Percentiles rank a stretch among this genome's conserved stretches.
Conservation (phyloP, 1,140 invertebrate species). For the Laupala kohalensis region DNA sequence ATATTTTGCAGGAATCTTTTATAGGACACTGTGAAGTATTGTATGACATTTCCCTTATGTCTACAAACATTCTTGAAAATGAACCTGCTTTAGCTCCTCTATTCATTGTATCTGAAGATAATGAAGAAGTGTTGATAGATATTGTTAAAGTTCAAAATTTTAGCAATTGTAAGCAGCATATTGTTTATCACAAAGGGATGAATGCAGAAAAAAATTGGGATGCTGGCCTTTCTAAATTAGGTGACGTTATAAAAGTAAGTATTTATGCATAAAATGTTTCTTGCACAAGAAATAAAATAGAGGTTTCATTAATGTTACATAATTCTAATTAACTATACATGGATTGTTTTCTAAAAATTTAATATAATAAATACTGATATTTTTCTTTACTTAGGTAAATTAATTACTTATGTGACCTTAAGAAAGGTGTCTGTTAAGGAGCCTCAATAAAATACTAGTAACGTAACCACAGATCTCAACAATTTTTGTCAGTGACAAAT, state of each 20-base stretch:
- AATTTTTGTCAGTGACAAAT: too few relatives aligned
- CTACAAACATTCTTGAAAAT: background rate
- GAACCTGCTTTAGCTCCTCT: background rate
- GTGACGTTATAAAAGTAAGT: background rate
- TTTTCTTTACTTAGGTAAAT: too few relatives aligned
- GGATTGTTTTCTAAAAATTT: too few relatives aligned
- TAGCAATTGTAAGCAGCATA: background rate
- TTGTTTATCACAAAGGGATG: background rate
- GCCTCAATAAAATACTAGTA: too few relatives aligned
- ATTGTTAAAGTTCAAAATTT: background rate
- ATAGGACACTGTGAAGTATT: background rate
- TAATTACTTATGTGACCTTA: too few relatives aligned
- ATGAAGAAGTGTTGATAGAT: background rate
- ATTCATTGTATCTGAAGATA: background rate
- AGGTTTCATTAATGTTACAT: too few relatives aligned
- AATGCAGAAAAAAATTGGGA: background rate
- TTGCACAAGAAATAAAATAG: too few relatives aligned
- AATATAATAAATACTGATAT: too few relatives aligned
- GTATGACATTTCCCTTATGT: background rate
- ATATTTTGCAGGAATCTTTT: background rate
- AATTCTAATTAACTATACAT: too few relatives aligned
- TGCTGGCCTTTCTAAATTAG: background rate
- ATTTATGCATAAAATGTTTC: too few relatives aligned
- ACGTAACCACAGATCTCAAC: too few relatives aligned
- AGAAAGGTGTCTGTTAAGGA: too few relatives aligned